A percentile compares a stretch with the other conserved stretches of the same genome.
Evolutionary conservation across 2,888 invertebrate genomes (phyloP).

Genomic region (Cheilosia variabilis): DNA sequence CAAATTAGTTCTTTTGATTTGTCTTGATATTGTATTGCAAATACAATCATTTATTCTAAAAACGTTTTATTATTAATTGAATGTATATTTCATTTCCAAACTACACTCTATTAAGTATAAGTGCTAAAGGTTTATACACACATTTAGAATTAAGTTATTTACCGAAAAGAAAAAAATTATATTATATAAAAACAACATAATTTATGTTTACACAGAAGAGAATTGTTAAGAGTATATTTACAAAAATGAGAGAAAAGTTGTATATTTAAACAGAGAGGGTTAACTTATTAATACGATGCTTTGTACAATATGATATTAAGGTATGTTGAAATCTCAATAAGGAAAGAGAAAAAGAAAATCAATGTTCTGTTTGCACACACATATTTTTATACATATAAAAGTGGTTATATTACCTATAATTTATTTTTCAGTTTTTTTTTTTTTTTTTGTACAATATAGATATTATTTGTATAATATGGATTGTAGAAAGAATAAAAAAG

Average conservation of each 20-base stretch:
- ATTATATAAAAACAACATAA: constrained; percentile 35
- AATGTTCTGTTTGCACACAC: constrained; percentile 64
- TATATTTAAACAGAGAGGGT: constrained; percentile 44
- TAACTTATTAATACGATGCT: constrained; percentile 46
- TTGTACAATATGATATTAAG: constrained; percentile 41
- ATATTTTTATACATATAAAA: constrained; percentile 73
- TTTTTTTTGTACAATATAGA: constrained; percentile 36
- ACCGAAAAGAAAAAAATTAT: constrained; percentile 8
- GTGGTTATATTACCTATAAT: constrained; percentile 39
- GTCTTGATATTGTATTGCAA: constrained; percentile 18
- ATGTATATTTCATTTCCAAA: not conserved
- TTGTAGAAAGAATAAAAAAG: constrained; percentile 42
- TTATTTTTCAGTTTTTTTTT: constrained; percentile 29
- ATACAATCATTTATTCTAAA: constrained; percentile 38
- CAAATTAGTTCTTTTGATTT: not conserved
- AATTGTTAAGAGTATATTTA: constrained; percentile 60
- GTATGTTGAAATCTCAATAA: constrained; percentile 55
- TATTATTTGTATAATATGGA: constrained; percentile 38
- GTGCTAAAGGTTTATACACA: constrained; percentile 35
- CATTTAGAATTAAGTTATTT: constrained; percentile 51
- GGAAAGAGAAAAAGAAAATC: not conserved
- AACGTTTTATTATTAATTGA: constrained; percentile 7
- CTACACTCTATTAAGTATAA: constrained; percentile 14
- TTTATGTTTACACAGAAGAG: constrained; percentile 57
- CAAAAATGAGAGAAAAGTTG: constrained; percentile 36